phyloP scores from a whole-genome alignment of 2,888 invertebrate species.

The Glyphotaelius pellucidus region DNA sequence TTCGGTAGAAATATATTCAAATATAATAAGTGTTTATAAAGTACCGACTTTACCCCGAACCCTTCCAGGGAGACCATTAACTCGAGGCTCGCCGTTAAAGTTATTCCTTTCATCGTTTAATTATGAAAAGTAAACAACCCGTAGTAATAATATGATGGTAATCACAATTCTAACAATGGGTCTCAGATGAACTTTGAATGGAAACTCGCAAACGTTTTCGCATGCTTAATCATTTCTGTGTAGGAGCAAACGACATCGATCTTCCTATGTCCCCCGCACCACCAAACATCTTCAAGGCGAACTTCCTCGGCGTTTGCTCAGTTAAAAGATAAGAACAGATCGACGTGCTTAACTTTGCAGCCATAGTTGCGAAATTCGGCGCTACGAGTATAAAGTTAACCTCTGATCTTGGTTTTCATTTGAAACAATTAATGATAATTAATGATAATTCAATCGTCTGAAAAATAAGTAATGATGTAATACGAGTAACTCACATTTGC shows the following conservation, averaged over 20 bases:
- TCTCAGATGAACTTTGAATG: neutral
- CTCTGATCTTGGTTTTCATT: neutral
- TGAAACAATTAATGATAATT: too few species aligned
- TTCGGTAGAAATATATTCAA: neutral
- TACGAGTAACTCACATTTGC: too few species aligned
- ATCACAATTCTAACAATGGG: neutral
- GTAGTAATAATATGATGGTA: conserved; percentile 2
- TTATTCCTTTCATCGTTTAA: neutral
- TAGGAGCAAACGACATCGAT: neutral
- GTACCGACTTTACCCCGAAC: neutral
- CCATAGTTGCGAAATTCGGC: neutral
- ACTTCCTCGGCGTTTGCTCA: neutral
- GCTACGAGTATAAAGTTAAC: neutral
- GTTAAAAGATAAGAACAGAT: neutral
- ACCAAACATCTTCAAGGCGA: neutral
- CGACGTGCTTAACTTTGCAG: neutral
- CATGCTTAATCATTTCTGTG: neutral
- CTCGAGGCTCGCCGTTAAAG: neutral
- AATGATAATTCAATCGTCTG: too few species aligned
- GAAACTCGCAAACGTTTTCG: conserved; percentile 2
- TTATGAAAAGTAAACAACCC: neutral
- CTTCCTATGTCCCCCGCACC: neutral
- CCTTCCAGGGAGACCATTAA: neutral
- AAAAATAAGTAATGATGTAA: too few species aligned
- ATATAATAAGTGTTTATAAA: neutral